Evolutionary conservation across 2,888 invertebrate species (phyloP), one percentile per base, ranked within the genome.

Genomic region (Ceriagrion tenellum): DNA sequence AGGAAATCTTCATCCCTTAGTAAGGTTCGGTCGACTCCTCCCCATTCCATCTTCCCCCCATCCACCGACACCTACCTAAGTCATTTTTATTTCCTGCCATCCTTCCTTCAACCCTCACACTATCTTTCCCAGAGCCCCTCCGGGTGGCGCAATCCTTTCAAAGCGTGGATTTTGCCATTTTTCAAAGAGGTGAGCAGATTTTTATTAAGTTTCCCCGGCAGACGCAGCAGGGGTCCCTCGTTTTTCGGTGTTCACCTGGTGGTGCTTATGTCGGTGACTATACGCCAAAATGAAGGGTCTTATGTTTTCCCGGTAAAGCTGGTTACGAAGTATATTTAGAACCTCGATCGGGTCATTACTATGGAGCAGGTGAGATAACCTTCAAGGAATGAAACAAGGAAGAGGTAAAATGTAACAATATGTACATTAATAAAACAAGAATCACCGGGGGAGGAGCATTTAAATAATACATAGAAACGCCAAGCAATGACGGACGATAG

Each of bases 1-100:
- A 55, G 55, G 55, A 13, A 89, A 69, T 93, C 69, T 93, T 93
- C 47, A 16, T 69, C 93, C 93, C 93, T 69, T 12, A 59, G 93
- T 47, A 55, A 69, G 69, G 18, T 40, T 59, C n/a, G n/a, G n/a
- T n/a, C n/a, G 35, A 56, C 35, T 69, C 93, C 47, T 26, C 40
- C 63, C 12, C n/a, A 40, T 47, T 26, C 93, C 93, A 47, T 74
- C 47, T 26, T 26, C 55, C 20, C 47, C 8, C 47, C 16, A 59
- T 59, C 55, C 18, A 40, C 20, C 20, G n/a, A 88, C 88, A 88
- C 88, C 59, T 20, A 59, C 59, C 59, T 20, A 20, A 59, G 40
- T 35, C 89, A 55, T 55, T 89, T 55, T 89, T 69, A 74, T 69
- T 69, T 63, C 56, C 47, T n/a, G 6, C 23, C 47, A 20, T 63